A percentile compares a stretch with the other conserved stretches of the same genome.
These are phyloP conservation scores for Psittacula echo DNA, from an alignment of 2,797 vertebrate species.

Conservation along the genomic window DNA sequence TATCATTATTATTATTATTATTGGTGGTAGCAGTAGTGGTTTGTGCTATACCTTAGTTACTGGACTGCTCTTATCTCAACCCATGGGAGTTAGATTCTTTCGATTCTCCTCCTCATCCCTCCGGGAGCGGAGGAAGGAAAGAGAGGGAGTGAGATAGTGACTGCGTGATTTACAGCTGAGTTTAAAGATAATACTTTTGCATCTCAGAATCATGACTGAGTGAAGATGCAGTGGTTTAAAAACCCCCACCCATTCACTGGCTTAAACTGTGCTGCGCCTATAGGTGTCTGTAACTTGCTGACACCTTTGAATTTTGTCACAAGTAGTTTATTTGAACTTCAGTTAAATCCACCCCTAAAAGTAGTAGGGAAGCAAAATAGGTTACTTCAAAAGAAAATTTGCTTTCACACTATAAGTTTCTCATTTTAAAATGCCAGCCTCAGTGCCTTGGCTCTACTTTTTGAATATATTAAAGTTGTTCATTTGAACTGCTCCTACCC, in stretches of 20 bases:
- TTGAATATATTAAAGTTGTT: background rate
- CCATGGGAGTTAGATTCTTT: no score
- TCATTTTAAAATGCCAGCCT: background rate
- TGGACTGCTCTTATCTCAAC: no score
- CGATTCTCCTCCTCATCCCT: no score
- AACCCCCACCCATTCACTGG: background rate
- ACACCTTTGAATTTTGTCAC: background rate
- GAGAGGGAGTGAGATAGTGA: no score
- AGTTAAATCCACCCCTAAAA: background rate
- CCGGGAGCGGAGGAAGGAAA: no score
- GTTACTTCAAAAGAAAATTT: background rate
- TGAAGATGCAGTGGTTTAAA: background rate
- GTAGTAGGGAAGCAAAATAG: background rate
- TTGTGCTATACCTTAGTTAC: no score
- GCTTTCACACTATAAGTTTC: rapidly evolving
- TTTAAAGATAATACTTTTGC: background rate
- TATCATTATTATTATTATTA: no score
- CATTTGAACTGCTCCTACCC: background rate
- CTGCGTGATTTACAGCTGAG: no score
- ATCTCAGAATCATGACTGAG: background rate
- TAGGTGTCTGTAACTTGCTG: background rate
- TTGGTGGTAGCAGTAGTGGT: no score
- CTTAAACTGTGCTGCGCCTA: background rate
- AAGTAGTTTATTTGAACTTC: background rate
- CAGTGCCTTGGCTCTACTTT: background rate